phyloP scores from a whole-genome alignment of 2,113 vertebrate species.

The Chaetops frenatus region DNA sequence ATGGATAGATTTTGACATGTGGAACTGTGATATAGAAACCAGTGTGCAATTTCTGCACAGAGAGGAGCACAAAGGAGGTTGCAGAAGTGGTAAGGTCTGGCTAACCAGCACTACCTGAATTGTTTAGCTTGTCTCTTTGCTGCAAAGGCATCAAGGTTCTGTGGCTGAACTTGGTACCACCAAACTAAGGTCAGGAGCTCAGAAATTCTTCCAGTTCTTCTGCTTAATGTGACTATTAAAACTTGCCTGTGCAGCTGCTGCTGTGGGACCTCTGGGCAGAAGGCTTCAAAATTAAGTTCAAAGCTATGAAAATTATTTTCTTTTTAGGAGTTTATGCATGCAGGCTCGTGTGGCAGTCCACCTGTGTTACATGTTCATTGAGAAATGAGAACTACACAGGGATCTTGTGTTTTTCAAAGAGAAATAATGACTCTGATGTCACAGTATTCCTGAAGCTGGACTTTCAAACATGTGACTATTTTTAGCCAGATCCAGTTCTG shows the following conservation, averaged over 20 bases:
- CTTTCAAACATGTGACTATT: background rate
- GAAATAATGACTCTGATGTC: background rate
- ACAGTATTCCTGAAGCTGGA: background rate
- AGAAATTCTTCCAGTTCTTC: background rate
- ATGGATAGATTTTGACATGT: background rate
- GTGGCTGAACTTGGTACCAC: background rate
- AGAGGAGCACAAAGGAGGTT: background rate
- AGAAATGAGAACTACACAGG: background rate
- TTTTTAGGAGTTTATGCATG: background rate
- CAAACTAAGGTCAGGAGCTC: background rate
- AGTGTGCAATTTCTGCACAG: background rate
- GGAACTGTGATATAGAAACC: background rate
- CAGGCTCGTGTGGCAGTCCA: background rate
- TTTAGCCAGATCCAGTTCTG: background rate
- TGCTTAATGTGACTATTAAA: rapidly evolving
- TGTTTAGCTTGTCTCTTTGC: background rate
- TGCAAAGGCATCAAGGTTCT: background rate
- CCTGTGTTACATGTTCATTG: background rate
- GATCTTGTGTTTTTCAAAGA: background rate
- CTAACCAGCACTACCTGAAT: background rate
- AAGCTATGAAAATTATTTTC: background rate
- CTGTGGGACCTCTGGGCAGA: background rate
- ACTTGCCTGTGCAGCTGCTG: background rate
- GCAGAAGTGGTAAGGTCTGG: background rate
- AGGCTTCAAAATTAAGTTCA: background rate